phyloP scores from a whole-genome alignment of 2,797 vertebrate genomes.

The Atherinosoma microstoma region DNA sequence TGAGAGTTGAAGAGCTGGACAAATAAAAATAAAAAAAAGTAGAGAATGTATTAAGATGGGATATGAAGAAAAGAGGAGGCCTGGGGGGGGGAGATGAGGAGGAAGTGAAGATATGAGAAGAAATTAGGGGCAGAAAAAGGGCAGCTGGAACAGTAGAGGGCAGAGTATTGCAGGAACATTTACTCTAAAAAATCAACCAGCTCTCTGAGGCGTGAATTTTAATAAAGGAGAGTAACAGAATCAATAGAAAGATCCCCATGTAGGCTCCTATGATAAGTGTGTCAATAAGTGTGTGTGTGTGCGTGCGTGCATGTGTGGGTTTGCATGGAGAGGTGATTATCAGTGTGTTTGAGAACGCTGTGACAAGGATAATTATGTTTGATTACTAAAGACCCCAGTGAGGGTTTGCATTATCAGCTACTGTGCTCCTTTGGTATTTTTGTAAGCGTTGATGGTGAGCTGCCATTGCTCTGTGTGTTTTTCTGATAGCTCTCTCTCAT shows the following conservation, averaged over 20 bases:
- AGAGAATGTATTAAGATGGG: slow-evolving; percentile 16
- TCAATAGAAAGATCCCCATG: slow-evolving; percentile 56
- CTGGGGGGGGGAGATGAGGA: neutral
- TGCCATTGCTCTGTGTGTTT: slow-evolving; percentile 45
- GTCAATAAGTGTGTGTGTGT: slow-evolving; percentile 3
- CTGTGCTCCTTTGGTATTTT: slow-evolving; percentile 60
- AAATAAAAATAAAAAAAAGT: neutral
- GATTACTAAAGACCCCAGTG: slow-evolving; percentile 72
- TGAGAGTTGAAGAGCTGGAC: slow-evolving; percentile 2
- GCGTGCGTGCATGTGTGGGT: neutral
- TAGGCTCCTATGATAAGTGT: slow-evolving; percentile 45
- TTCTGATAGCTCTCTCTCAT: slow-evolving; percentile 39
- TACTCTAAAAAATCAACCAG: slow-evolving; percentile 43
- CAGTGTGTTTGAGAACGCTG: slow-evolving; percentile 70
- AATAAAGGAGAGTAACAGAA: slow-evolving; percentile 56
- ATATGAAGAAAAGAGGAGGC: neutral
- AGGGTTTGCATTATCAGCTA: slow-evolving; percentile 62
- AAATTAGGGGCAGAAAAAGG: slow-evolving; percentile 18
- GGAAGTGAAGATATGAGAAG: slow-evolving; percentile 5
- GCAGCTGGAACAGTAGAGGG: slow-evolving; percentile 15
- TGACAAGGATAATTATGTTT: slow-evolving; percentile 79
- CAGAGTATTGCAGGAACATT: slow-evolving; percentile 30
- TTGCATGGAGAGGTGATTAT: slow-evolving; percentile 59
- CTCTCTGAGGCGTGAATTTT: slow-evolving; percentile 43
- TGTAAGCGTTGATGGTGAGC: slow-evolving; percentile 49